phyloP scores from a whole-genome alignment of 2,113 vertebrate genomes.

The Chaenocephalus aceratus region DNA sequence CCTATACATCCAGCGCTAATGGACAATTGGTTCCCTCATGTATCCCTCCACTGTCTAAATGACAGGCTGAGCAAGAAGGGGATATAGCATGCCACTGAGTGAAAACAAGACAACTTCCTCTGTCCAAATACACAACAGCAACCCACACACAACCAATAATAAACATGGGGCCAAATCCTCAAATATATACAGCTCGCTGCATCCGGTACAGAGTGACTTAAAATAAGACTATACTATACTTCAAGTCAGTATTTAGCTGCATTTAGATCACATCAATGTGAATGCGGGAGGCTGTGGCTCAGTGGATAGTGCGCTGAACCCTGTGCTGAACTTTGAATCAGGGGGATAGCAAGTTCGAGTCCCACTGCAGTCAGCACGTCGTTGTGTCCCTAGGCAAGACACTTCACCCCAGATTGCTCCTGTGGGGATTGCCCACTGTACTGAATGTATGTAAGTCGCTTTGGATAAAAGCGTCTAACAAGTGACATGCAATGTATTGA shows the following conservation, averaged over 20 bases:
- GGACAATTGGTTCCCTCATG: constrained; percentile 67
- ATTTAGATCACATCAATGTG: not conserved
- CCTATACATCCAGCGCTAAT: constrained; percentile 62
- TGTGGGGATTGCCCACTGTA: too few relatives aligned
- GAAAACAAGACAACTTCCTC: constrained; percentile 63
- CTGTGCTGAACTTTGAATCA: too few relatives aligned
- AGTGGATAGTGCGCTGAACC: too few relatives aligned
- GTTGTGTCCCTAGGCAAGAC: too few relatives aligned
- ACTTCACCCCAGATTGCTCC: too few relatives aligned
- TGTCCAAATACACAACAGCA: constrained; percentile 47
- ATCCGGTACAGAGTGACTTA: not conserved
- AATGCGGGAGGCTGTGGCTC: too few relatives aligned
- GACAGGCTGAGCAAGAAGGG: constrained; percentile 47
- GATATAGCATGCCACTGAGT: constrained; percentile 10
- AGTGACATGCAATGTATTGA: too few relatives aligned
- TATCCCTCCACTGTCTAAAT: constrained; percentile 68
- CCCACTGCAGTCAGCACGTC: too few relatives aligned
- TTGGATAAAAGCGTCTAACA: too few relatives aligned
- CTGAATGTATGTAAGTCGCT: too few relatives aligned
- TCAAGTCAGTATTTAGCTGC: constrained; percentile 4
- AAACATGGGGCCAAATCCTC: constrained; percentile 43
- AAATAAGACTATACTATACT: constrained; percentile 1
- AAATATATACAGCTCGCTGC: constrained; percentile 26
- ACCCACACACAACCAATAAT: constrained; percentile 48
- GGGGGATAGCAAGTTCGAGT: too few relatives aligned